Conservation (phyloP, 2,797 vertebrate genomes). For the Emys orbicularis region DNA sequence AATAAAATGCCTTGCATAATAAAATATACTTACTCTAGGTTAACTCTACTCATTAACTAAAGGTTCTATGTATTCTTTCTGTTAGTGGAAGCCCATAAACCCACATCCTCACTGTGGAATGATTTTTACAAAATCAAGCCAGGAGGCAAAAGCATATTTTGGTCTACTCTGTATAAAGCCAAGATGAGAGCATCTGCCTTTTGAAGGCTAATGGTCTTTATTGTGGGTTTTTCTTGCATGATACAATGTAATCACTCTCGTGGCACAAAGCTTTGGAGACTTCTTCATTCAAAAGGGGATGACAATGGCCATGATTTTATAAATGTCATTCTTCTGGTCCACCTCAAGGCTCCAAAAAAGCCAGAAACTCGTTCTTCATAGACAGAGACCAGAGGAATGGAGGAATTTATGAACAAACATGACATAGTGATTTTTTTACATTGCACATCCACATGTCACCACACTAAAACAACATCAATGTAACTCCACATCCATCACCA, state of each 20-base stretch:
- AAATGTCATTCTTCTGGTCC: background rate
- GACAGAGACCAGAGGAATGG: background rate
- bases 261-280: background rate
- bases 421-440: background rate
- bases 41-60: background rate
- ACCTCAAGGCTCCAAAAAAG: background rate
- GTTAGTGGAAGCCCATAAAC: accelerated
- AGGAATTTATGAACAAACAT: background rate
- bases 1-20: background rate
- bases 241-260: background rate
- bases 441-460: background rate
- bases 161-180: background rate
- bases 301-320: background rate
- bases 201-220: background rate
- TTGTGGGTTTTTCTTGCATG: background rate
- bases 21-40: background rate
- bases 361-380: background rate
- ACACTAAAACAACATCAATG: background rate
- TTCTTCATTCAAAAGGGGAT: background rate
- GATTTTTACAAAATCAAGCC: background rate
- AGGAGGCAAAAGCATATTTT: background rate
- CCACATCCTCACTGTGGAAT: background rate
- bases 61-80: accelerated
- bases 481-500: background rate
- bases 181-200: accelerated